Conservation (phyloP, 35 echinoderm and acorn worm genomes). For the Anneissia japonica region DNA sequence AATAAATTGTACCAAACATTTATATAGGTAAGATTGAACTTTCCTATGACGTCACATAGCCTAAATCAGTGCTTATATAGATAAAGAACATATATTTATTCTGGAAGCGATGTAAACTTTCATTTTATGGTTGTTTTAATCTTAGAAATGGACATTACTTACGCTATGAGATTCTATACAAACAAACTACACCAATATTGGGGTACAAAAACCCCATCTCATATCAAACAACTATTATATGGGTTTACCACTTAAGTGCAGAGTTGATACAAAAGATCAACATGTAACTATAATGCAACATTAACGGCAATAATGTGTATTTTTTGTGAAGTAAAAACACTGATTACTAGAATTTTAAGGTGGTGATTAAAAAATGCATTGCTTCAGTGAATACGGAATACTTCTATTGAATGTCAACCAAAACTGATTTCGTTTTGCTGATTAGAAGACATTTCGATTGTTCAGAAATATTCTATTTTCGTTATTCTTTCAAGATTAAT, state of each 20-base stretch:
- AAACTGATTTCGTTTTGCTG: not conserved
- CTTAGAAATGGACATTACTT: not conserved
- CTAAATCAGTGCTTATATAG: too few relatives aligned
- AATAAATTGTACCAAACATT: too few relatives aligned
- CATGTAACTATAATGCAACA: too few relatives aligned
- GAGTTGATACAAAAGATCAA: too few relatives aligned
- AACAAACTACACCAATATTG: not conserved
- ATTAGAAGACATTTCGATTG: not conserved
- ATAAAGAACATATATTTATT: not conserved
- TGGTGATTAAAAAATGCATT: too few relatives aligned
- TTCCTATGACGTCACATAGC: too few relatives aligned
- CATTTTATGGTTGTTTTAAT: not conserved
- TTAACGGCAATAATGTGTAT: too few relatives aligned
- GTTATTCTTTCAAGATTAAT: not conserved
- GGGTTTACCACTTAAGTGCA: not conserved
- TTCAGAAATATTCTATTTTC: not conserved
- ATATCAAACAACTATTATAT: not conserved
- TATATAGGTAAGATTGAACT: too few relatives aligned
- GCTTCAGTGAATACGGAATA: too few relatives aligned
- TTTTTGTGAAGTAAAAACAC: too few relatives aligned
- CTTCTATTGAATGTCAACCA: not conserved
- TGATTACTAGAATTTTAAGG: too few relatives aligned
- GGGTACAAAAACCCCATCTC: not conserved
- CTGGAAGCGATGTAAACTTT: not conserved
- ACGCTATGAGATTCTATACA: not conserved